These are phyloP conservation scores for Maccullochella peelii DNA, from an alignment of 2,113 vertebrate species.

Conservation along the genomic window DNA sequence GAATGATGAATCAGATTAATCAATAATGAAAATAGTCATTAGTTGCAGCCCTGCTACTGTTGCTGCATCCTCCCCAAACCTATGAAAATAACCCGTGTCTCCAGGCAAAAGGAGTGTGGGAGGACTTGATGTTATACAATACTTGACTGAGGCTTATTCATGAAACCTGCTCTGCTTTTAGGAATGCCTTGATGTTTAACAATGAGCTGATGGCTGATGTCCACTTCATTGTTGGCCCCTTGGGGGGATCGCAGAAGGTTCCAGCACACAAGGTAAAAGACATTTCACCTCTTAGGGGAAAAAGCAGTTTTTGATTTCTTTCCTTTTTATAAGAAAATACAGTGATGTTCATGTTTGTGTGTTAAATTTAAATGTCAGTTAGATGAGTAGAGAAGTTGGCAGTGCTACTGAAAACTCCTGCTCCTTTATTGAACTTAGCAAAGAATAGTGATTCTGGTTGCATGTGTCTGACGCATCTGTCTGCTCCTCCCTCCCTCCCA, in stretches of 20 bases:
- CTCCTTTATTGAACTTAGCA: constrained; percentile 17
- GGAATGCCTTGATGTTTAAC: constrained; percentile 99
- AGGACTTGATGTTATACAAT: constrained; percentile 56
- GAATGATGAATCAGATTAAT: neutral
- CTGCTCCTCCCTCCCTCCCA: constrained; percentile 65
- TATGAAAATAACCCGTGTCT: constrained; percentile 58
- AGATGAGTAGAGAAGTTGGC: neutral
- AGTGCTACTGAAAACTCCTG: neutral
- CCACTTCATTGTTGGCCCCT: constrained; percentile 94
- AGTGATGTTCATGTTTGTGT: neutral
- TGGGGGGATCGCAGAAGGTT: constrained; percentile 88
- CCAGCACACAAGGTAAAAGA: constrained; percentile 95
- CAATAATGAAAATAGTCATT: no score
- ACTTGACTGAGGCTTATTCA: constrained; percentile 18
- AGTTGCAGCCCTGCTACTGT: neutral
- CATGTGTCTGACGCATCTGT: constrained; percentile 40
- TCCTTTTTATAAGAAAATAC: neutral
- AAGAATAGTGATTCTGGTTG: constrained; percentile 20
- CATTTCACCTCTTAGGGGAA: no score
- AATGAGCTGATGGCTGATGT: constrained; percentile 99
- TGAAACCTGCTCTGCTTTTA: constrained; percentile 69
- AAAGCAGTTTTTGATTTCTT: no score
- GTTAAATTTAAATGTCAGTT: neutral
- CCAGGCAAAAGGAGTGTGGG: constrained; percentile 54
- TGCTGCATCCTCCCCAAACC: constrained; percentile 8